Base-by-base conservation (phyloP, 2,113 vertebrate species). In the Nycticorax nycticorax region DNA sequence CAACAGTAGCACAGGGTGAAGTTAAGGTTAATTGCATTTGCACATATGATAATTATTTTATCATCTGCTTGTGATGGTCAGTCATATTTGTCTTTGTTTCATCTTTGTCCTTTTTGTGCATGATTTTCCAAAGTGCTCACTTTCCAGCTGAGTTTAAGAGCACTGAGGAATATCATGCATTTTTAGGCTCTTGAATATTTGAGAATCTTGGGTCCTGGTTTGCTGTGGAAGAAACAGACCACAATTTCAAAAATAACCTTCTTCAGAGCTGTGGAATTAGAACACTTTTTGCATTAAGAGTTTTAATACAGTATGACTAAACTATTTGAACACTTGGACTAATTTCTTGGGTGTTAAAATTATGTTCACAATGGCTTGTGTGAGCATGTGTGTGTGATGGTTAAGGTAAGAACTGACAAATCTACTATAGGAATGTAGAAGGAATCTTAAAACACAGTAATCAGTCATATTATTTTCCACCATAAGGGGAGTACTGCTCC, bases 1-100 rank as follows among this genome's bases (percentile, higher is more conserved):
- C 3, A 76, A 64, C 19, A 63, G 39, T 19, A 52, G 22, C 28
- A 16, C 28, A 69, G 32, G 37, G 18, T 93, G 86, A 89, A 88
- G 33, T 89, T 66, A 59, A 82, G 89, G 45, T 96, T 79, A 75
- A 92, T 92, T 93, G 33, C 26, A 68, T 85, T 95, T 95, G 22
- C 52, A 39, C 2, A 11, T 37, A 35, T 28, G 26, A 66, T 76
- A 75, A 90, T 91, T 93, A 37, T 73, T 91, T 69, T 85, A 63
- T 86, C 45, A 79, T 94, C 50, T 24, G 3, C 4, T 69, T 77
- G 10, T 64, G 6, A 32, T 82, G 35, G 59, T 45, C 60, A 57
- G 43, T 78, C 52, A 52, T 43, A 60, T 53, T 74, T 16, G 33
- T 71, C 32, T 55, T 71, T 66, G 17, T 35, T 96, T 85, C 16